Percentiles rank a stretch among this genome's conserved stretches.
phyloP scores from a whole-genome alignment of 2,113 vertebrate species.

The Seriola aureovittata region DNA sequence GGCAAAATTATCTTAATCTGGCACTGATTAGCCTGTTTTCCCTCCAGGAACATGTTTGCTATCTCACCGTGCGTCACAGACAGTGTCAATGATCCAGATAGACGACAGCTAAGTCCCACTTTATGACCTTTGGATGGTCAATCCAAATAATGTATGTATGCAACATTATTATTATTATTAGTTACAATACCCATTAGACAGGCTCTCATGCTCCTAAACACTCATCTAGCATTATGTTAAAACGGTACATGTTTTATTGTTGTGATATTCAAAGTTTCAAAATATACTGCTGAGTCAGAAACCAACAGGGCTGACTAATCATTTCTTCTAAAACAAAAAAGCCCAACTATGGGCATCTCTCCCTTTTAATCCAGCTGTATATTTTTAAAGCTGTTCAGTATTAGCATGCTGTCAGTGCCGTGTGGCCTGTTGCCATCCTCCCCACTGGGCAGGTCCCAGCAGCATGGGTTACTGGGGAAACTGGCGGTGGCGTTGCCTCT shows the following conservation, averaged over 20 bases:
- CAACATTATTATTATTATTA: not conserved
- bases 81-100: not conserved
- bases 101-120: not conserved
- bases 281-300: not conserved
- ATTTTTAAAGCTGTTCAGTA: slow-evolving; percentile 8
- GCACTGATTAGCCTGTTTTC: not conserved
- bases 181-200: not conserved
- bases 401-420: slow-evolving; percentile 68
- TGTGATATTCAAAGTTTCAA: not conserved
- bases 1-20: slow-evolving; percentile 8
- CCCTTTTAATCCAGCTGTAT: not conserved
- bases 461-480: slow-evolving; percentile 79
- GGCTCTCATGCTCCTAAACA: not conserved
- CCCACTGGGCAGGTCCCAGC: slow-evolving; percentile 51
- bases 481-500: slow-evolving; percentile 69
- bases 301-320: not conserved
- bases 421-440: slow-evolving; percentile 59
- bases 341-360: not conserved
- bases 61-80: slow-evolving; percentile 15
- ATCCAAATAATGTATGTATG: not conserved
- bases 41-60: not conserved
- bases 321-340: not conserved
- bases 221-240: no score
- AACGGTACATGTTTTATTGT: not conserved
- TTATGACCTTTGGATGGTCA: not conserved